A percentile compares a stretch with the other conserved stretches of the same genome.
These are phyloP conservation scores for Microplitis deprimator DNA, from an alignment of 2,888 invertebrate genomes.

Conservation along the genomic window DNA sequence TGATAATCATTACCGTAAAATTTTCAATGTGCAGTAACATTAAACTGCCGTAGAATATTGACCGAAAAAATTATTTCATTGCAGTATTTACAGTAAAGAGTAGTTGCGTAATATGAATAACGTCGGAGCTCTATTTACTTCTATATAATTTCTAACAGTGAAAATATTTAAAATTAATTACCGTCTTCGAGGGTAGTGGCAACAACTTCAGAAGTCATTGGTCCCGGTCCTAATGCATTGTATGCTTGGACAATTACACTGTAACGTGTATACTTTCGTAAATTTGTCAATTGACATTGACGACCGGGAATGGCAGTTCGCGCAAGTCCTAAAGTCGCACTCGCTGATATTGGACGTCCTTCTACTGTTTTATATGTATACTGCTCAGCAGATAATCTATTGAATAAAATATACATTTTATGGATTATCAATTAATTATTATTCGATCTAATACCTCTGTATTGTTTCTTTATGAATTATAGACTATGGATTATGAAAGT, in stretches of 20 bases:
- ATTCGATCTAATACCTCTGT: too few species aligned
- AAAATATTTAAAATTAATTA: conserved; percentile 40
- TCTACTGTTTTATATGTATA: conserved; percentile 69
- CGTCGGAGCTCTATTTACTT: too few species aligned
- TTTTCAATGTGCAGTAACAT: too few species aligned
- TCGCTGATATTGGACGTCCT: conserved; percentile 67
- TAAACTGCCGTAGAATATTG: too few species aligned
- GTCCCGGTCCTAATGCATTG: conserved; percentile 73
- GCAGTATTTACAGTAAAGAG: too few species aligned
- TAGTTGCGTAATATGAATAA: too few species aligned
- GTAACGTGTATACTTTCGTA: conserved; percentile 74
- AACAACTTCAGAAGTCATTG: conserved; percentile 72
- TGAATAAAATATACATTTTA: neutral
- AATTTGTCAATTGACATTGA: conserved; percentile 66
- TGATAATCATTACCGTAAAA: too few species aligned
- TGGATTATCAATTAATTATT: too few species aligned
- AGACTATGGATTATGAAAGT: neutral
- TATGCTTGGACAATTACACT: conserved; percentile 73
- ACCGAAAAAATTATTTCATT: too few species aligned
- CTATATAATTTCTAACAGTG: neutral
- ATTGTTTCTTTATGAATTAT: too few species aligned
- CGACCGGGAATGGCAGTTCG: conserved; percentile 68
- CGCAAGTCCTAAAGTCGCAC: conserved; percentile 65
- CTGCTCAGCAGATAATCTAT: conserved; percentile 61
- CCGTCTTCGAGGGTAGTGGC: conserved; percentile 74